Evolutionary conservation across 2,888 invertebrate species (phyloP).

Genomic region (Clanis bilineata): DNA sequence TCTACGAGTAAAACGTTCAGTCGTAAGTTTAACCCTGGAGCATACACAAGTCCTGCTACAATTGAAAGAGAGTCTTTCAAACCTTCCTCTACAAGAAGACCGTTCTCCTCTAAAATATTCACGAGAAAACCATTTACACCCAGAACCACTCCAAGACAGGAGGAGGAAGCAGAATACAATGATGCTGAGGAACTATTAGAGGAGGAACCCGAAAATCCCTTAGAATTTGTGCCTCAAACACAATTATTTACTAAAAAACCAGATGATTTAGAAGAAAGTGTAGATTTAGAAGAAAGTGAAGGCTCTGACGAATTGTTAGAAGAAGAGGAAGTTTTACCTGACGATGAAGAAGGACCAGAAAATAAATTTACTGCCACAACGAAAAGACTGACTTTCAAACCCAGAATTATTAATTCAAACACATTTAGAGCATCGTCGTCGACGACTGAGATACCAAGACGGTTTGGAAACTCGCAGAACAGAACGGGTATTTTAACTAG

Average conservation of each 20-base stretch:
- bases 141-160: slow-evolving; percentile 61
- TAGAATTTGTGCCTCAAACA: slow-evolving; percentile 70
- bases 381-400: slow-evolving; percentile 60
- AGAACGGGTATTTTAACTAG: slow-evolving; percentile 58
- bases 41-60: slow-evolving; percentile 71
- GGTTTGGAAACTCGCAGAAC: slow-evolving; percentile 48
- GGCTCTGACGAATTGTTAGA: slow-evolving; percentile 42
- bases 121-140: slow-evolving; percentile 68
- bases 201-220: slow-evolving; percentile 65
- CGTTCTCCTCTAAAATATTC: slow-evolving; percentile 60
- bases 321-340: slow-evolving; percentile 47
- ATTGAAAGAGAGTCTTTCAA: slow-evolving; percentile 56
- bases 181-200: slow-evolving; percentile 61
- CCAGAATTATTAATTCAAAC: slow-evolving; percentile 65
- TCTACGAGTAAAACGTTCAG: slow-evolving; percentile 71
- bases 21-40: slow-evolving; percentile 74
- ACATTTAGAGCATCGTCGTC: slow-evolving; percentile 70
- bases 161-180: slow-evolving; percentile 64
- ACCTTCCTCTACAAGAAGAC: slow-evolving; percentile 57
- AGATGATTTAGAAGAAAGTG: slow-evolving; percentile 38
- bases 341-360: slow-evolving; percentile 45
- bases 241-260: slow-evolving; percentile 71
- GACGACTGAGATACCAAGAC: slow-evolving; percentile 66
- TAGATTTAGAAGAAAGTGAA: slow-evolving; percentile 37
- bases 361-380: slow-evolving; percentile 49